phyloP scores from a whole-genome alignment of 1,140 invertebrate genomes.

The Microplitis mediator region DNA sequence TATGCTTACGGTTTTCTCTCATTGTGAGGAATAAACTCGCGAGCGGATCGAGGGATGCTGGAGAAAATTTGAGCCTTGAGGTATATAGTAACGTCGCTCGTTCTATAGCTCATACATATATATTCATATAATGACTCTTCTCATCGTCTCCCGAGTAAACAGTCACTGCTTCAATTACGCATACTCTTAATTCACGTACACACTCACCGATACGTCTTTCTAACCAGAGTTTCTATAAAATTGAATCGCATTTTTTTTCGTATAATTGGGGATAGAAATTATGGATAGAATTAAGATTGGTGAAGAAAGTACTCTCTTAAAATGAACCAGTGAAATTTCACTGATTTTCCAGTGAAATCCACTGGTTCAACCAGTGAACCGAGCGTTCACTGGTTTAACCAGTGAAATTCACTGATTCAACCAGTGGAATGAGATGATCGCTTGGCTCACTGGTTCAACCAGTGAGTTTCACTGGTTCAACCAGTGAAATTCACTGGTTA shows the following conservation, averaged over 20 bases:
- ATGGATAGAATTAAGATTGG: background rate
- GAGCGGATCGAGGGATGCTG: constrained; percentile 18
- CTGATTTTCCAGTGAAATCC: no score
- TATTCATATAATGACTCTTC: constrained; percentile 5
- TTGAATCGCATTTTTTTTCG: background rate
- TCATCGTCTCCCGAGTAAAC: background rate
- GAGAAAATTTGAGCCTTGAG: constrained; percentile 47
- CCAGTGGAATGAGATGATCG: no score
- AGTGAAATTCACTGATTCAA: no score
- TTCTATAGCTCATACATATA: constrained; percentile 2
- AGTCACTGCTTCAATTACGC: background rate
- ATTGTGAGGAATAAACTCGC: constrained; percentile 43
- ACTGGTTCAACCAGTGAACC: no score
- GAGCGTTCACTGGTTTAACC: no score
- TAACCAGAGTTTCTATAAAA: background rate
- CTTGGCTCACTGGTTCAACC: no score
- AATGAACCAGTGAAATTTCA: no score
- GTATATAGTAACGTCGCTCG: constrained; percentile 28
- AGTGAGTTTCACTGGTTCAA: no score
- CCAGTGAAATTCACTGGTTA: no score
- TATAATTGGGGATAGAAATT: background rate
- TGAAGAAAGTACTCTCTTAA: no score
- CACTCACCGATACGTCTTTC: constrained; percentile 10
- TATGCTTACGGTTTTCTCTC: constrained; percentile 41
- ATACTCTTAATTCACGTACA: background rate